These are phyloP conservation scores for Leucoraja ocellata DNA, from an alignment of 2,797 vertebrate genomes.

Conservation along the genomic window DNA sequence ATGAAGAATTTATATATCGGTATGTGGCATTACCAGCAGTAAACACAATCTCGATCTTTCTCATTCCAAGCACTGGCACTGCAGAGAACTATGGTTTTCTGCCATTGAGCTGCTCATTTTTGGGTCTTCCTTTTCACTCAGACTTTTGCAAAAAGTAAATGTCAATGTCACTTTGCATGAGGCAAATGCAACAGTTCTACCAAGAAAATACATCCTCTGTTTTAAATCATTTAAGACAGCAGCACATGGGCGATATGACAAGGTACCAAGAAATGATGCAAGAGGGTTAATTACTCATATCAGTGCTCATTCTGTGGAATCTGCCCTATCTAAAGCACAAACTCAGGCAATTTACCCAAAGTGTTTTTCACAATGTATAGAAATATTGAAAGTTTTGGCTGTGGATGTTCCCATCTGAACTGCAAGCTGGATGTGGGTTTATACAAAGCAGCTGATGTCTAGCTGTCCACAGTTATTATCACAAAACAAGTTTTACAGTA, in stretches of 20 bases:
- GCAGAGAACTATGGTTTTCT: neutral
- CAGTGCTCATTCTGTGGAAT: neutral
- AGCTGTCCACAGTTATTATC: too few species aligned
- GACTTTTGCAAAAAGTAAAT: neutral
- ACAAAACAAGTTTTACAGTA: too few species aligned
- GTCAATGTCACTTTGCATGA: neutral
- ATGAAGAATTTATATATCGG: neutral
- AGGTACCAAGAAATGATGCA: neutral
- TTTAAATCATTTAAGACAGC: neutral
- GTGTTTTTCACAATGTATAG: neutral
- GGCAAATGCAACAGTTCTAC: neutral
- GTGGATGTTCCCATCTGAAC: neutral
- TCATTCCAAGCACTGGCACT: neutral
- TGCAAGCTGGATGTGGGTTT: neutral
- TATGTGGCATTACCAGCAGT: neutral
- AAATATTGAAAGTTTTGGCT: neutral
- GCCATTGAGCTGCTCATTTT: neutral
- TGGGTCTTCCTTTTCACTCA: neutral
- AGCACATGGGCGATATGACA: neutral
- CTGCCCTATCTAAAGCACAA: neutral
- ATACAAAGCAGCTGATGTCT: neutral
- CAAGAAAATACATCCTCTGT: neutral
- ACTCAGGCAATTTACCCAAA: neutral
- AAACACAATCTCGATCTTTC: neutral
- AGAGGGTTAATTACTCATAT: neutral